Percentiles rank a stretch among this genome's conserved stretches.
Conservation (phyloP, 1,140 invertebrate species). For the Spodoptera litura region DNA sequence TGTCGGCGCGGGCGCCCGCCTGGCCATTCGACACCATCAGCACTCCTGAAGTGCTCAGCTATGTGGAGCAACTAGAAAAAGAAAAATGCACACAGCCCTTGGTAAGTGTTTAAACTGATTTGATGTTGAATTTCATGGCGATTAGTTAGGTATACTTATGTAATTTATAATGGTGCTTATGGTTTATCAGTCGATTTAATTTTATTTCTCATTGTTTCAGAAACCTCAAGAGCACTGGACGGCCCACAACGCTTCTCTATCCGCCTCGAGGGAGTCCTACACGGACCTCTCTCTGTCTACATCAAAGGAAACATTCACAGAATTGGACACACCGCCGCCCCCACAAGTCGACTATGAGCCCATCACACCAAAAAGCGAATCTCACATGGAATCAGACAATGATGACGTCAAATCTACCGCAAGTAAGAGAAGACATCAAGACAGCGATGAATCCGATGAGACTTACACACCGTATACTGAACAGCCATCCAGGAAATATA, state of each 20-base stretch:
- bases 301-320: constrained; percentile 9
- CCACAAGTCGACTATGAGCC: constrained; percentile 70
- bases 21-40: constrained; percentile 65
- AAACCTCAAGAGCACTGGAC: constrained; percentile 53
- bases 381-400: constrained; percentile 72
- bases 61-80: constrained; percentile 78
- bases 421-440: constrained; percentile 64
- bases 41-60: constrained; percentile 79
- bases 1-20: constrained; percentile 56
- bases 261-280: constrained; percentile 5
- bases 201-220: constrained; percentile 59
- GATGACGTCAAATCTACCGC: constrained; percentile 63
- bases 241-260: constrained; percentile 28
- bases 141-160: neutral
- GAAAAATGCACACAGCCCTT: constrained; percentile 66
- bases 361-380: constrained; percentile 77
- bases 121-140: neutral
- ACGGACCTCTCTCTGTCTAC: constrained; percentile 18
- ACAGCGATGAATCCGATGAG: constrained; percentile 80
- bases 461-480: constrained; percentile 75
- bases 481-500: constrained; percentile 67
- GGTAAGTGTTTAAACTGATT: constrained; percentile 55
- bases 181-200: neutral
- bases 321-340: constrained; percentile 54
- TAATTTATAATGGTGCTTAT: neutral